phyloP scores from a whole-genome alignment of 2,113 vertebrate genomes.

The Misgurnus anguillicaudatus region DNA sequence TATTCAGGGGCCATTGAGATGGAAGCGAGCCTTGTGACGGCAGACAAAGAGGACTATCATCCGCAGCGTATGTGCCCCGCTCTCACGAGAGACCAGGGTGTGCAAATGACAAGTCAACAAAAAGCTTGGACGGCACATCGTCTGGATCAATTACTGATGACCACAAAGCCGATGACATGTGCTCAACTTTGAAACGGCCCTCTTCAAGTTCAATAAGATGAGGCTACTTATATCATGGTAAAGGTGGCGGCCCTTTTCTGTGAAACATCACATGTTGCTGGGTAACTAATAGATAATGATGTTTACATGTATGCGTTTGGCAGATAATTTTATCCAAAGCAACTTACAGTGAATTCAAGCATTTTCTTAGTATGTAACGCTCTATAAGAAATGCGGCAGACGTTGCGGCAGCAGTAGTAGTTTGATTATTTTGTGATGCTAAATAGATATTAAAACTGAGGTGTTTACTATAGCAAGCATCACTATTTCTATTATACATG shows the following conservation, averaged over 20 bases:
- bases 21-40: constrained; percentile 78
- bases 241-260: constrained; percentile 2
- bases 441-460: background rate
- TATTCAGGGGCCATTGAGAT: constrained; percentile 73
- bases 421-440: background rate
- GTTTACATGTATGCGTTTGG: background rate
- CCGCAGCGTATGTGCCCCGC: constrained; percentile 79
- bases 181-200: constrained; percentile 51
- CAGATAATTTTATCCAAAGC: too few species aligned
- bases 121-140: constrained; percentile 57
- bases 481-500: too few species aligned
- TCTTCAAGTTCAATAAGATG: constrained; percentile 1
- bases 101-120: constrained; percentile 90
- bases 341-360: too few species aligned
- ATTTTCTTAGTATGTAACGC: too few species aligned
- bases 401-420: too few species aligned
- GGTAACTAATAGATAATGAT: background rate
- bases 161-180: constrained; percentile 82
- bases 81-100: constrained; percentile 74
- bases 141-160: constrained; percentile 79
- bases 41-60: constrained; percentile 82
- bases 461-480: too few species aligned
- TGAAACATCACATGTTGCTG: constrained; percentile 34
- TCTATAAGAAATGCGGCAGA: too few species aligned
- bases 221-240: constrained; percentile 2